Percentiles rank a stretch among this genome's conserved stretches.
These are phyloP conservation scores for Ondatra zibethicus DNA, from an alignment of 2,113 vertebrate species.

Conservation along the genomic window DNA sequence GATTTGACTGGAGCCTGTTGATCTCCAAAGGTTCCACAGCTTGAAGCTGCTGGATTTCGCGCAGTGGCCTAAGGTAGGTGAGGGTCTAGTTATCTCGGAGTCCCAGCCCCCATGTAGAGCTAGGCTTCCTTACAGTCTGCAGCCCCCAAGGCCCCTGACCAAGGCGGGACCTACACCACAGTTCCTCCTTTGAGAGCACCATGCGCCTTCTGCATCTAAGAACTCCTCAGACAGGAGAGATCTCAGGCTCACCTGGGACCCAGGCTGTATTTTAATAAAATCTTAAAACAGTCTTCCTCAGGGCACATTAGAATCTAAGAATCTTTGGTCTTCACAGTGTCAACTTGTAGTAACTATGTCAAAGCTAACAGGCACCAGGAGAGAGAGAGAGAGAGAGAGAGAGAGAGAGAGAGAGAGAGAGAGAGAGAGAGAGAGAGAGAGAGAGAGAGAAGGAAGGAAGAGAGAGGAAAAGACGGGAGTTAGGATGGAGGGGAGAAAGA, in stretches of 20 bases:
- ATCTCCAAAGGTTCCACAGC: not conserved
- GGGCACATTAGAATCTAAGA: not conserved
- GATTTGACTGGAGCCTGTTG: not conserved
- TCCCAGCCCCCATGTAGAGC: accelerated
- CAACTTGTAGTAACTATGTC: accelerated
- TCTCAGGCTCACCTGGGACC: not conserved
- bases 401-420: not conserved
- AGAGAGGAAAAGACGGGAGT: not conserved
- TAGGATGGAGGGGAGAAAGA: too few species aligned
- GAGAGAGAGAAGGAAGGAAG: not conserved
- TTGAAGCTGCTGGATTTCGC: not conserved
- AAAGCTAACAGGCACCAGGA: too few species aligned
- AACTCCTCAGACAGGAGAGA: not conserved
- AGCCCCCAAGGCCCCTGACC: not conserved
- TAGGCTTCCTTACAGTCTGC: accelerated
- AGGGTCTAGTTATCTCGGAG: accelerated
- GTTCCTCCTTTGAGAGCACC: accelerated
- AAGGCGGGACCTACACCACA: accelerated
- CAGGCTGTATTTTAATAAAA: not conserved
- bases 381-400: not conserved
- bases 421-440: accelerated
- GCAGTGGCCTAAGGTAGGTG: not conserved
- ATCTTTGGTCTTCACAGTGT: not conserved
- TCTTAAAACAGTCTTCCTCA: accelerated
- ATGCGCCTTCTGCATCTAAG: accelerated